Percentiles rank a stretch among this genome's conserved stretches.
Evolutionary conservation across 2,797 vertebrate species (phyloP).

Genomic region (Premnoplex brunnescens): DNA sequence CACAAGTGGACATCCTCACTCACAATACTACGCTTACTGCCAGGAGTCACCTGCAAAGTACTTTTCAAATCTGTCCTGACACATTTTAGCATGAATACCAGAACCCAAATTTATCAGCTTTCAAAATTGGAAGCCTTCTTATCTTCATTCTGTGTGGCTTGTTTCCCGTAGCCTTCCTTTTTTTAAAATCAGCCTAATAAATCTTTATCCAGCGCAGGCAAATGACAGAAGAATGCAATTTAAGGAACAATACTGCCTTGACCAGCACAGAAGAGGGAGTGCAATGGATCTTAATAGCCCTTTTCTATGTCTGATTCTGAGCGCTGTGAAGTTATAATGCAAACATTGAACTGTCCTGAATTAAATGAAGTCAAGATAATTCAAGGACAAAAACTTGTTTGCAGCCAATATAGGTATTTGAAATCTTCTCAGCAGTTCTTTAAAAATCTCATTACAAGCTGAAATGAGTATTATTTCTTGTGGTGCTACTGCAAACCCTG

Average conservation of each 20-base stretch:
- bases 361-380: conserved; percentile 8
- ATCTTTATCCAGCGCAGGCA: background rate
- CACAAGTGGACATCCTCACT: background rate
- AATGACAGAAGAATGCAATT: background rate
- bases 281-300: background rate
- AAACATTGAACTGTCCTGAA: background rate
- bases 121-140: background rate
- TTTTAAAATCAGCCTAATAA: background rate
- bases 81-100: background rate
- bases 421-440: conserved; percentile 4
- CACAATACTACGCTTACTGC: background rate
- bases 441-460: conserved; percentile 16
- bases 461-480: background rate
- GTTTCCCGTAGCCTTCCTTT: background rate
- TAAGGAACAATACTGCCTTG: background rate
- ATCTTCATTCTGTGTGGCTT: background rate
- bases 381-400: conserved; percentile 45
- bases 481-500: background rate
- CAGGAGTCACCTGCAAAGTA: background rate
- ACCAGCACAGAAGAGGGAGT: background rate
- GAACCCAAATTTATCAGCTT: background rate
- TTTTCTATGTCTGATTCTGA: background rate
- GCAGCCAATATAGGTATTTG: background rate
- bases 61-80: background rate
- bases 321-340: background rate